Percentiles rank a stretch among this genome's conserved stretches.
Evolutionary conservation across 1,140 invertebrate genomes (phyloP).

Genomic region (Sarcophaga peregrina): DNA sequence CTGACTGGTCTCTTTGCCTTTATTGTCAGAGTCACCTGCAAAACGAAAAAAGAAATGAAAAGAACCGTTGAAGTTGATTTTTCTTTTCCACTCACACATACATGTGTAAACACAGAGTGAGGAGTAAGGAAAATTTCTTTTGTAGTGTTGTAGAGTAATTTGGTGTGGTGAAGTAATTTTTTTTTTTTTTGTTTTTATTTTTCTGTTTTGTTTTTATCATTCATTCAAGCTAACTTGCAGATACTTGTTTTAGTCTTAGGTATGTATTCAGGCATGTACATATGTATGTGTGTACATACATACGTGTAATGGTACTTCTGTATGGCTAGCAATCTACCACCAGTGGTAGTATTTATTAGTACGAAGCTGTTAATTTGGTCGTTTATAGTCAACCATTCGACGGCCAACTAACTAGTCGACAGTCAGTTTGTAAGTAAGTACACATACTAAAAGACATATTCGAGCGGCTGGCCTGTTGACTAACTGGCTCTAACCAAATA

Average conservation of each 20-base stretch:
- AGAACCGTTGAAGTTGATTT: not conserved
- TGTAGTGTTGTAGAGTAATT: not conserved
- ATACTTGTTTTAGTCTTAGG: not conserved
- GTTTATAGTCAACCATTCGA: slow-evolving; percentile 47
- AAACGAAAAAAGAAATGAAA: not conserved
- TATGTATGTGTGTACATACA: too few species aligned
- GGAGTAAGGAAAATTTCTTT: not conserved
- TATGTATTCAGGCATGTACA: too few species aligned
- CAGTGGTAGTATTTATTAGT: not conserved
- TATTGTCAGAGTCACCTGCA: slow-evolving; percentile 1
- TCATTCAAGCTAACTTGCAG: not conserved
- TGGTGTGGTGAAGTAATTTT: not conserved
- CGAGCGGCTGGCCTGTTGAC: not conserved
- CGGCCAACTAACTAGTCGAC: slow-evolving; percentile 8
- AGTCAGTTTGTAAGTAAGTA: slow-evolving; percentile 6
- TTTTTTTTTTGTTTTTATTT: not conserved
- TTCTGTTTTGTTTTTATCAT: not conserved
- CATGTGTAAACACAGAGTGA: not conserved
- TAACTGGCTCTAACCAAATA: not conserved
- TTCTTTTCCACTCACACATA: not conserved
- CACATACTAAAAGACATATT: not conserved
- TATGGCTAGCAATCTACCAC: too few species aligned
- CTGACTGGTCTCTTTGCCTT: not conserved
- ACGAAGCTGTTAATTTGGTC: slow-evolving; percentile 59
- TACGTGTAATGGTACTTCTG: too few species aligned